Base-by-base conservation (phyloP, 2,797 vertebrate genomes). In the Anabas testudineus region DNA sequence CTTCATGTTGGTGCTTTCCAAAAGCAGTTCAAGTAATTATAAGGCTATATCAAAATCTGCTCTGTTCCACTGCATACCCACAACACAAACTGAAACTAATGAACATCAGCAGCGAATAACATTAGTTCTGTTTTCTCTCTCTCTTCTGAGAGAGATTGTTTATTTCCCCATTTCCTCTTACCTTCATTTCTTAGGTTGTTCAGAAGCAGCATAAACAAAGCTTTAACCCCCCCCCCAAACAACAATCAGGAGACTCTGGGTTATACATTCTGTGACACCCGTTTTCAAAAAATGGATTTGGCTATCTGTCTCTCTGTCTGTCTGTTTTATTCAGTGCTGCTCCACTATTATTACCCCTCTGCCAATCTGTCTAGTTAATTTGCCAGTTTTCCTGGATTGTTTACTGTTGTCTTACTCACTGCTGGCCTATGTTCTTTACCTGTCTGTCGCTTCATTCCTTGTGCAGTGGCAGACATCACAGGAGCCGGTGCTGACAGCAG, bases 11-110 rank as follows among this genome's bases (percentile, higher is more conserved):
- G 46, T 55, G 13, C 70, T 64, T 77, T 71, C 57, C 62, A 74
- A 70, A 66, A 76, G 78, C 54, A 52, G 55, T 79, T 67, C 67
- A 49, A 63, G 55, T 81, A 74, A 85, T 85, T 79, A 80, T 69
- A 21, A 71, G 56, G 42, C 46, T 43, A 4, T 45, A 67, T 70
- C 73, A 54, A 66, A n/a, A 60, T 77, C 64, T 64, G 42, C 48
- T 61, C 6, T 32, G 5, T 43, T 56, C 70, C 64, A 49, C 58
- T 43, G 37, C 55, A 16, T 19, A 58, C 42, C 64, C 34, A 69
- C 67, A 24, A 48, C 26, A 76, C 52, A 64, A 42, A 71, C 34
- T 55, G 19, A 63, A 76, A 60, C 64, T 81, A 86, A 81, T 74
- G 66, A 84, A 80, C 53, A 45, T 74, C 57, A 65, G 15, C 39